Evolutionary conservation across 1,140 invertebrate species (phyloP), one percentile per base, ranked within the genome.

Genomic region (Meloidogyne floridensis): DNA sequence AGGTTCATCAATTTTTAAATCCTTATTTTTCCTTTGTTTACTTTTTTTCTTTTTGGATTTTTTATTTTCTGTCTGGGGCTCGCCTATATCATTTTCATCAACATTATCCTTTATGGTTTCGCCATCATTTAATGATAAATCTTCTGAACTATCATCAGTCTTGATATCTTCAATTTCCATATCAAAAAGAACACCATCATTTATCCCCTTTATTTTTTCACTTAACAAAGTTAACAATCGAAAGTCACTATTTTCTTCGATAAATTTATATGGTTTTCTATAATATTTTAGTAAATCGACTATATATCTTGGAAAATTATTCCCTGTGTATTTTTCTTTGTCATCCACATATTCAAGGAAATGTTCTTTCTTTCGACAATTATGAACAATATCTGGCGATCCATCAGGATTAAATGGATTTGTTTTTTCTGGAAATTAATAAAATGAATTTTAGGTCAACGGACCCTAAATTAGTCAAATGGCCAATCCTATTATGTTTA

Each of bases 221-320:
- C n/a, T 65, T 65, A 65, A n/a, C 6, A 3, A 13, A n/a, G 4
- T 65, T n/a, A 65, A 65, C n/a, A 65, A 65, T 18, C n/a, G 15
- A 65, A 65, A 65, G n/a, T 65, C 59, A 65, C 15, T 18, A 65
- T 65, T n/a, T 65, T 65, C 59, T 65, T 65, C 59, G 6, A 65
- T 65, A 65, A 65, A 65, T 65, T n/a, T n/a, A n/a, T n/a, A 65
- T 7, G 59, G 59, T n/a, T 18, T 65, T 65, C 59, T 65, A 65
- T 65, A 65, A 65, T 65, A 65, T n/a, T 65, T 65, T n/a, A 65
- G 7, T 65, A 65, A 65, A 65, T 65, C 59, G 6, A 6, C n/a
- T 13, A 65, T 65, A 65, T n/a, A 65, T 6, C n/a, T n/a, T n/a
- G 10, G 10, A 54, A 32, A 32, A 32, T 32, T 32, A 32, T 32